Percentiles rank a stretch among this genome's conserved stretches.
Evolutionary conservation across 1,140 invertebrate species (phyloP).

Genomic region (Drosophila oshimai): DNA sequence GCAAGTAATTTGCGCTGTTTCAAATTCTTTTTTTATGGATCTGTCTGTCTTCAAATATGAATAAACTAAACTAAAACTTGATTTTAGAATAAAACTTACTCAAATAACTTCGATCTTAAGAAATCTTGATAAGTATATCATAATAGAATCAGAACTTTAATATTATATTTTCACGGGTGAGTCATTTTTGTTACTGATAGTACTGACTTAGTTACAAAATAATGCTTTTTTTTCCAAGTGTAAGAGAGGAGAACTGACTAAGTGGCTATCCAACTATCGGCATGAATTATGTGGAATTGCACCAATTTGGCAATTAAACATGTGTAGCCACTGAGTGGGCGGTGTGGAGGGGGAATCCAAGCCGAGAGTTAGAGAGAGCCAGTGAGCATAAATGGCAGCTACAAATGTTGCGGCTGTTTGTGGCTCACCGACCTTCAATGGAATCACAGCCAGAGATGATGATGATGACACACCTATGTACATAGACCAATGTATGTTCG

Average conservation of each 20-base stretch:
- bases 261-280: conserved; percentile 40
- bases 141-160: too few species aligned
- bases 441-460: conserved; percentile 59
- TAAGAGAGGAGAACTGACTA: conserved; percentile 6
- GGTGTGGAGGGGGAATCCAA: conserved; percentile 19
- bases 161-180: too few species aligned
- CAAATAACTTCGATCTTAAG: too few species aligned
- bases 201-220: too few species aligned
- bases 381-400: conserved; percentile 69
- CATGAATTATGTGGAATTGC: conserved; percentile 76
- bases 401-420: conserved; percentile 28
- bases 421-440: conserved; percentile 52
- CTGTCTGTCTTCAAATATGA: too few species aligned
- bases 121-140: too few species aligned
- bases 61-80: too few species aligned
- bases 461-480: conserved; percentile 70
- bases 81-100: too few species aligned
- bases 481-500: conserved; percentile 16
- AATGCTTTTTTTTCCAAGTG: too few species aligned
- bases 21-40: too few species aligned
- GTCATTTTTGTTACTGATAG: too few species aligned
- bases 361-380: conserved; percentile 1
- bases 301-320: conserved; percentile 79
- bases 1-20: too few species aligned
- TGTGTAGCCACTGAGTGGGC: conserved; percentile 43